Base-by-base conservation (phyloP, 1,140 invertebrate genomes). In the Pseudachorutes palmiensis region DNA sequence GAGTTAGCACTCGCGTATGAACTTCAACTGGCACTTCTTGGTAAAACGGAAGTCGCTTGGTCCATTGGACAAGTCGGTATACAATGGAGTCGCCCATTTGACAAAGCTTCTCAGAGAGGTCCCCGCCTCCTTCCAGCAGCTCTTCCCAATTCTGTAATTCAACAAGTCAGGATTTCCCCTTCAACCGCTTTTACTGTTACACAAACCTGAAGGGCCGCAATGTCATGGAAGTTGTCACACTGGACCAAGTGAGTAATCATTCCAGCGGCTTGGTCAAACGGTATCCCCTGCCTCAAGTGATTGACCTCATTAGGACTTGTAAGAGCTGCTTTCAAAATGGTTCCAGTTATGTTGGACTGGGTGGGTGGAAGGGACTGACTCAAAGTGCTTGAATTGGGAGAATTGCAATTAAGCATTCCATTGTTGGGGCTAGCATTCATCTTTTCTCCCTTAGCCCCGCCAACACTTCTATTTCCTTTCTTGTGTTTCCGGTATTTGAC, bases 401-500 rank as follows among this genome's bases (percentile, higher is more conserved):
- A 55, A 55, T 55, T 55, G 51, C 51, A 55, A 55, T 26, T 62
- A 22, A 55, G 51, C 12, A 55, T 55, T 3, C 24, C 24, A 55
- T 60, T 66, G 41, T 58, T 71, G 24, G 29, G 64, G 32, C 31
- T 68, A 48, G 51, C 64, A 26, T 60, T 65, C 22, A 31, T 68
- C 32, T 71, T 67, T 26, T 62, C 72, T 49, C 14, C 19, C 66
- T 65, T 70, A 49, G 32, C 58, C 2, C 65, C 61, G 31, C 55
- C 66, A 29, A 51, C 62, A 24, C 31, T 68, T n/a, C 68, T 41
- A 59, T 71, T 73, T 32, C 69, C 75, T 77, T 95, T 94, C 83
- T 94, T 94, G 79, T 96, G 91, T 80, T 98, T 98, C 81, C 96
- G 95, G 81, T 98, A 98, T 81, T 97, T 97, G 9, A 97, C 92